Base-by-base conservation (phyloP, 1,140 invertebrate genomes). In the Colletes gigas region DNA sequence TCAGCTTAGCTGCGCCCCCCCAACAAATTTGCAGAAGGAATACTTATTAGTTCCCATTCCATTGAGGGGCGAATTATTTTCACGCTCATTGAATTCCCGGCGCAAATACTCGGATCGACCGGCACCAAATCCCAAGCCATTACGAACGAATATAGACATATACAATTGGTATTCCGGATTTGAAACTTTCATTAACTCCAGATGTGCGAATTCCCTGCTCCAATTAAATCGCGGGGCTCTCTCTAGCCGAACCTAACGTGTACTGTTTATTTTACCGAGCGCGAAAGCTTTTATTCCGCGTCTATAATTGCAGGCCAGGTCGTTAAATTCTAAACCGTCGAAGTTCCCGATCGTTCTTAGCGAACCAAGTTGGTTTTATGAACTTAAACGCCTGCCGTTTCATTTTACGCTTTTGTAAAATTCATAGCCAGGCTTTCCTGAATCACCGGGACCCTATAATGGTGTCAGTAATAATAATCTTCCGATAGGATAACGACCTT, bases 121-220 rank as follows among this genome's bases (percentile, higher is more conserved):
- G 5, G 4, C 8, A 8, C 50, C n/a, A 63, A 72, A 47, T 72
- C 39, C 68, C 15, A 19, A 21, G 15, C 55, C 47, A 30, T 62
- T 54, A 52, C 50, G 30, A n/a, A 44, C 39, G 50, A 19, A 69
- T 77, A 70, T 50, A 60, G 44, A 69, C 17, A 19, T 70, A 39
- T 59, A 70, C 44, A 60, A 72, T 72, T 39, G 68, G 60, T 72
- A 71, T 78, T 63, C 57, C 57, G 14, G 30, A n/a, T 41, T 14
- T 44, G 30, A 62, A 78, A 71, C n/a, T 54, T 78, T 63, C 68
- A 78, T 78, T 71, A 71, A 54, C 50, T 63, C 59, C 76, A 72
- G 68, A 78, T 72, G 76, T 30, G 55, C 76, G 19, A 72, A 78
- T 63, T 78, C 50, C 68, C 68, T 30, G 47, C 19, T 63, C 50